Evolutionary conservation across 2,888 invertebrate species (phyloP).

Genomic region (Volucella bombylans): DNA sequence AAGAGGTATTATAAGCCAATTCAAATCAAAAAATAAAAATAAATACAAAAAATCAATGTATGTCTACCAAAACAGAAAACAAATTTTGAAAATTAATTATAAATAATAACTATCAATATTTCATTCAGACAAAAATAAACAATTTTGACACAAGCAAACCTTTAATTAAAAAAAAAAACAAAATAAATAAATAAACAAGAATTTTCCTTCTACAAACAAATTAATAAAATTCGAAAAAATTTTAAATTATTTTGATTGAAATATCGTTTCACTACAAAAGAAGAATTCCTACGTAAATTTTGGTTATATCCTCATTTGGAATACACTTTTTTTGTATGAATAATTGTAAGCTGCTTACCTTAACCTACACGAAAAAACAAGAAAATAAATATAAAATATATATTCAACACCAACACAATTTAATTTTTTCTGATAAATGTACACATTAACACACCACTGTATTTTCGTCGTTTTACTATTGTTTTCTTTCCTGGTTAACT

Average conservation of each 20-base stretch:
- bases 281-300: conserved; percentile 26
- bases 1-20: conserved; percentile 87
- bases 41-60: conserved; percentile 36
- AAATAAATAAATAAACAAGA: background rate
- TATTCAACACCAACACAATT: conserved; percentile 23
- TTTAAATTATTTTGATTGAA: conserved; percentile 33
- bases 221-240: conserved; percentile 21
- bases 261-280: conserved; percentile 26
- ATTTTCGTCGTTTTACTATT: conserved; percentile 49
- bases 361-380: conserved; percentile 27
- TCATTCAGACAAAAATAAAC: conserved; percentile 63
- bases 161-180: conserved; percentile 2
- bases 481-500: conserved; percentile 45
- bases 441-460: conserved; percentile 28
- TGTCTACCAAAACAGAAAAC: conserved; percentile 53
- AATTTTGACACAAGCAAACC: conserved; percentile 40
- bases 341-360: conserved; percentile 23
- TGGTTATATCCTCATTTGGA: conserved; percentile 25
- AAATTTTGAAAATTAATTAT: conserved; percentile 55
- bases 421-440: background rate
- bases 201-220: conserved; percentile 30
- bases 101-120: conserved; percentile 36
- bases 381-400: conserved; percentile 18
- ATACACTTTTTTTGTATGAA: conserved; percentile 13
- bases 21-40: conserved; percentile 61